These are phyloP conservation scores for Stegostoma tigrinum DNA, from an alignment of 2,113 vertebrate species.

Conservation along the genomic window DNA sequence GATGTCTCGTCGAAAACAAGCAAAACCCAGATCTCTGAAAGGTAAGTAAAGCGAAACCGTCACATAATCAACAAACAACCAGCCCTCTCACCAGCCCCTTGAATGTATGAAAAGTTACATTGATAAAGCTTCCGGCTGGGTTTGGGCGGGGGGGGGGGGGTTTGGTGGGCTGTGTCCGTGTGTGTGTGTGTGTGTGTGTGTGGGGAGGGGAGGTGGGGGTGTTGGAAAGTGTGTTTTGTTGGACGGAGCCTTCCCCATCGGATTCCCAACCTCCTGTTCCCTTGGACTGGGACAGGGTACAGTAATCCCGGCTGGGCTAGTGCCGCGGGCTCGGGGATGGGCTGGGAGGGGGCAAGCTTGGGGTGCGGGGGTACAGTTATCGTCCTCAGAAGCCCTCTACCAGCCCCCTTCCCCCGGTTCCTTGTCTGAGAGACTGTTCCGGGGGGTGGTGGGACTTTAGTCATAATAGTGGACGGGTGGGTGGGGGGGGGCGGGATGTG, in stretches of 20 bases:
- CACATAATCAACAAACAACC: not conserved
- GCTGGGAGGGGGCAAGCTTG: conserved; percentile 40
- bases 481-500: too few relatives aligned
- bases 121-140: not conserved
- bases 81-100: not conserved
- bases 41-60: conserved; percentile 64
- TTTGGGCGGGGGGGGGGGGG: not conserved
- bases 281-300: too few relatives aligned
- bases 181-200: too few relatives aligned
- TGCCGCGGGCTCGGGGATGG: conserved; percentile 46
- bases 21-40: conserved; percentile 97
- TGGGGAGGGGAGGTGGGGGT: too few relatives aligned
- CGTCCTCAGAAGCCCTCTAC: too few relatives aligned
- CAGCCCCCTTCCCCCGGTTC: too few relatives aligned
- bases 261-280: not conserved
- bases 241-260: not conserved
- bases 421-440: not conserved
- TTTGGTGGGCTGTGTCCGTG: too few relatives aligned
- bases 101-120: conserved; percentile 12
- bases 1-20: conserved; percentile 99
- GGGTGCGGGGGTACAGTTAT: conserved; percentile 37
- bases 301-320: not conserved
- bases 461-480: too few relatives aligned
- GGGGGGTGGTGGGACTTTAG: not conserved
- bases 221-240: not conserved